These are phyloP conservation scores for Schizopygopsis pylzovi DNA, from an alignment of 2,797 vertebrate species.

Conservation along the genomic window DNA sequence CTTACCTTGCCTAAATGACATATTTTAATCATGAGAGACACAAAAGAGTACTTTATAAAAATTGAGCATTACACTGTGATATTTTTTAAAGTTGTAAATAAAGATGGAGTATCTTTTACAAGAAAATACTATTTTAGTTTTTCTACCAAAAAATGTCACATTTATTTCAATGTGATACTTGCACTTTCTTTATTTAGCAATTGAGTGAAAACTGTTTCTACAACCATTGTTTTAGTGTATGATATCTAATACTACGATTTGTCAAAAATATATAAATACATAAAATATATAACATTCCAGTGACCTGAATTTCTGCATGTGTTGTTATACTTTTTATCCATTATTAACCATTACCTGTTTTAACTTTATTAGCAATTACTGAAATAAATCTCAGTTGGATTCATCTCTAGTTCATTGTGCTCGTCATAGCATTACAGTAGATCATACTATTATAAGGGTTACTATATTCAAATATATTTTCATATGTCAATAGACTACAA, in stretches of 20 bases:
- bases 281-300: not conserved
- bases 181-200: not conserved
- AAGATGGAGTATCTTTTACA: no score
- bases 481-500: not conserved
- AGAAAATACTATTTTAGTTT: no score
- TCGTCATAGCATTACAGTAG: not conserved
- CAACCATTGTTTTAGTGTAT: not conserved
- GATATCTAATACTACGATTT: not conserved
- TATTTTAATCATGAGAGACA: not conserved
- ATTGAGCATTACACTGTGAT: not conserved
- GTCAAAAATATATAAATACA: not conserved
- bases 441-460: conserved; percentile 3
- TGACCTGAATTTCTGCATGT: not conserved
- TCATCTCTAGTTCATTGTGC: not conserved
- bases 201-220: not conserved
- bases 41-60: not conserved
- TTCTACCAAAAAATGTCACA: no score
- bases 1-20: not conserved
- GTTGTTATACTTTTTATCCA: not conserved
- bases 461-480: not conserved
- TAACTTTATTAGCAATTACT: not conserved
- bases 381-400: not conserved
- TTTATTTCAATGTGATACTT: no score
- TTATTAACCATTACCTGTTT: not conserved
- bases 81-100: no score